Percentiles rank a stretch among this genome's conserved stretches.
Conservation (phyloP, 2,888 invertebrate species). For the Eucriotettix oculatus region DNA sequence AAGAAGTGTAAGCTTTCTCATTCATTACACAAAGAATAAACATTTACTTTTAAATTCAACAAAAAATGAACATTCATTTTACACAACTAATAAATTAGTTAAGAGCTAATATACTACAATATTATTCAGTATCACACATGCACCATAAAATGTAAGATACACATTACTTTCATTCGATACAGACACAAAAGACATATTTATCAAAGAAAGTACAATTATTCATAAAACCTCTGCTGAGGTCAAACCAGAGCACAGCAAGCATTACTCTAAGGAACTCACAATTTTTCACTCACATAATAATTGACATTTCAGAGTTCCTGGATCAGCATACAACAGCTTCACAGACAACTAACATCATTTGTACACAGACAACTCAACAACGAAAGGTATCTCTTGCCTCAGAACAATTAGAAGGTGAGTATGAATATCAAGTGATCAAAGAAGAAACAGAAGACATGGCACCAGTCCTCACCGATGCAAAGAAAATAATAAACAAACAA, state of each 20-base stretch:
- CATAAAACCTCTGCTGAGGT: slow-evolving; percentile 12
- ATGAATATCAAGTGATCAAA: neutral
- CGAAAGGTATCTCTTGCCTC: slow-evolving; percentile 8
- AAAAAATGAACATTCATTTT: too few species aligned
- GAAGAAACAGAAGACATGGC: too few species aligned
- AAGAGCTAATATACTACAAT: too few species aligned
- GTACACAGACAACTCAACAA: slow-evolving; percentile 11
- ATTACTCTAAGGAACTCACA: slow-evolving; percentile 5
- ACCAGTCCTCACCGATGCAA: slow-evolving; percentile 11
- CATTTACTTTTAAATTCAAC: too few species aligned
- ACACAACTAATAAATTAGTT: too few species aligned
- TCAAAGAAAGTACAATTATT: too few species aligned
- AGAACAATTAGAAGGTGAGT: slow-evolving; percentile 11
- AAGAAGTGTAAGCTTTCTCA: too few species aligned
- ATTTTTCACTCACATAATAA: slow-evolving; percentile 12
- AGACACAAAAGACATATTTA: too few species aligned
- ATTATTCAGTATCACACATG: too few species aligned
- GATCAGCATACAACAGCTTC: slow-evolving; percentile 12
- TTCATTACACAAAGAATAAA: too few species aligned
- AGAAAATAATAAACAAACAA: slow-evolving; percentile 12
- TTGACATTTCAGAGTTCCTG: slow-evolving; percentile 17
- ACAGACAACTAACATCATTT: slow-evolving; percentile 12
- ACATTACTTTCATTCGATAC: too few species aligned
- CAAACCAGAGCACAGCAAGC: slow-evolving; percentile 13
- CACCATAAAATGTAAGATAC: too few species aligned